Conservation (phyloP, 2,888 invertebrate species). For the Leucophenga maculata region DNA sequence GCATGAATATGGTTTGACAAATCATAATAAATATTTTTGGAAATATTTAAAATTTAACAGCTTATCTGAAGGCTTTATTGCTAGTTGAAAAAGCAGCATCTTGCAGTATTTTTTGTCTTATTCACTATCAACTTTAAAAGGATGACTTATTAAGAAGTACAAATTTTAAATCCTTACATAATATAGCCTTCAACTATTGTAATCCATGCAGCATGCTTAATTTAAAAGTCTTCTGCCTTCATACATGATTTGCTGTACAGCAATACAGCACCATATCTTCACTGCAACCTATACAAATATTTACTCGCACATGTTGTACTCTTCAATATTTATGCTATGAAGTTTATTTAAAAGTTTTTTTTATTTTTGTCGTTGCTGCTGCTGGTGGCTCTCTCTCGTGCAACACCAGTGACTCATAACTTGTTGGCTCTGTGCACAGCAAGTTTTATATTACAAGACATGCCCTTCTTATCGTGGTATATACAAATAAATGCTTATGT, state of each 20-base stretch:
- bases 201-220: too few relatives aligned
- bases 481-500: too few relatives aligned
- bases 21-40: neutral
- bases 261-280: too few relatives aligned
- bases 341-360: constrained; percentile 18
- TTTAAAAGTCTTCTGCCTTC: too few relatives aligned
- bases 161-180: too few relatives aligned
- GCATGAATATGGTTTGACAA: neutral
- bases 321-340: constrained; percentile 3
- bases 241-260: too few relatives aligned
- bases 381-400: constrained; percentile 37
- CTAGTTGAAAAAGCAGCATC: too few relatives aligned
- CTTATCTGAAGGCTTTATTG: neutral
- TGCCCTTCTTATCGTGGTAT: neutral
- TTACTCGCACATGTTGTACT: neutral
- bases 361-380: constrained; percentile 17
- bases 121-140: too few relatives aligned
- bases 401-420: constrained; percentile 53
- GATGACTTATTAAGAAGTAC: too few relatives aligned
- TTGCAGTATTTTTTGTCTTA: too few relatives aligned
- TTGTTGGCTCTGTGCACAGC: constrained; percentile 45
- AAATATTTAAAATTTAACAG: neutral
- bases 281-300: too few relatives aligned
- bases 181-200: too few relatives aligned
- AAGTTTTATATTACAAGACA: neutral